Evolutionary conservation across 2,888 invertebrate species (phyloP).

Genomic region (Tiliacea citrago): DNA sequence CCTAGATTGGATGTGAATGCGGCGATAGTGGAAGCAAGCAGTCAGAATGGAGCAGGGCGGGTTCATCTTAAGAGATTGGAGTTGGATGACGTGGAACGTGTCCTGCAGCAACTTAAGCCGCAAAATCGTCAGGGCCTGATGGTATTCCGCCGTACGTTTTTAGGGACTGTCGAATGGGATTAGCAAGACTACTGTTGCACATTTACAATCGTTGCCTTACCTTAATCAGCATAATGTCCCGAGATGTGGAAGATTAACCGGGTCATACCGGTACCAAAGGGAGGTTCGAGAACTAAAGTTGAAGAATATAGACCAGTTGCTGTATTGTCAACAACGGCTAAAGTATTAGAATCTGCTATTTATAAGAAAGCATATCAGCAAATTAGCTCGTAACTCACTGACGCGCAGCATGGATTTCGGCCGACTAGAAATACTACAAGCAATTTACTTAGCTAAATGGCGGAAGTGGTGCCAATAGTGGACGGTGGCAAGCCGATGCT

Average conservation of each 20-base stretch:
- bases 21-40: neutral
- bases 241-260: constrained; percentile 1
- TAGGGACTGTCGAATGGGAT: constrained; percentile 4
- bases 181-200: neutral
- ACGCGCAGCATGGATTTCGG: neutral
- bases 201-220: too few relatives aligned
- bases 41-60: neutral
- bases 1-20: neutral
- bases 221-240: neutral
- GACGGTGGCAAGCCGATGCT: constrained; percentile 29
- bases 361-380: neutral
- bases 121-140: neutral
- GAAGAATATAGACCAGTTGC: neutral
- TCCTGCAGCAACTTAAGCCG: neutral
- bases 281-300: neutral
- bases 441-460: constrained; percentile 26
- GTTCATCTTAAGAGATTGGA: neutral
- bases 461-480: constrained; percentile 19
- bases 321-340: neutral
- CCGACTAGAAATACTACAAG: constrained; percentile 4
- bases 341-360: neutral
- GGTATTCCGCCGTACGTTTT: neutral
- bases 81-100: neutral
- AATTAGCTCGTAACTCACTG: neutral
- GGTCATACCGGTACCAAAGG: neutral